These are phyloP conservation scores for Pollicipes pollicipes DNA, from an alignment of 1,140 invertebrate species.

Conservation along the genomic window DNA sequence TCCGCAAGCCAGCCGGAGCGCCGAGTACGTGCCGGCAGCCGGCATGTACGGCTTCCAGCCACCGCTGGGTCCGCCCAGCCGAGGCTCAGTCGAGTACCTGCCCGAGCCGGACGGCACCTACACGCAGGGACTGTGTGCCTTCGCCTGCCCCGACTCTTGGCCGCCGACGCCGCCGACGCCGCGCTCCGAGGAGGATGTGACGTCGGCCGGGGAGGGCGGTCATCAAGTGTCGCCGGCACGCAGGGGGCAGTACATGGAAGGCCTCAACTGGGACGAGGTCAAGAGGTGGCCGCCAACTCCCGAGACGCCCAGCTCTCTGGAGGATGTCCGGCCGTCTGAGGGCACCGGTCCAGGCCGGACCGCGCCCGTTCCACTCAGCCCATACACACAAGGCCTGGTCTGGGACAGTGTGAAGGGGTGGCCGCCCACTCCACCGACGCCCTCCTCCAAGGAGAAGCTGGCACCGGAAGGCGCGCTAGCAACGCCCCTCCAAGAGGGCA, in stretches of 20 bases:
- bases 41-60: background rate
- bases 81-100: background rate
- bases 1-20: background rate
- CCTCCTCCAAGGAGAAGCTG: background rate
- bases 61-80: background rate
- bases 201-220: too few relatives aligned
- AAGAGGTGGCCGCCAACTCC: background rate
- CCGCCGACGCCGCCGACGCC: background rate
- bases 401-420: background rate
- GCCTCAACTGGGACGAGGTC: background rate
- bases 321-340: background rate
- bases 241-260: background rate
- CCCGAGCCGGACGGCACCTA: background rate
- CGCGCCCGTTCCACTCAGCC: too few relatives aligned
- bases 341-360: too few relatives aligned
- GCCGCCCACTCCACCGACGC: background rate
- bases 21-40: background rate
- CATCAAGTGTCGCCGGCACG: background rate
- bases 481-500: background rate
- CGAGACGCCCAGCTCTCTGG: background rate
- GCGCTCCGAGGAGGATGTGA: background rate
- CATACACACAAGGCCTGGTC: background rate
- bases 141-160: background rate
- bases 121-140: background rate
- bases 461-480: too few relatives aligned